phyloP scores from a whole-genome alignment of 2,113 vertebrate genomes.

The Euleptes europaea region DNA sequence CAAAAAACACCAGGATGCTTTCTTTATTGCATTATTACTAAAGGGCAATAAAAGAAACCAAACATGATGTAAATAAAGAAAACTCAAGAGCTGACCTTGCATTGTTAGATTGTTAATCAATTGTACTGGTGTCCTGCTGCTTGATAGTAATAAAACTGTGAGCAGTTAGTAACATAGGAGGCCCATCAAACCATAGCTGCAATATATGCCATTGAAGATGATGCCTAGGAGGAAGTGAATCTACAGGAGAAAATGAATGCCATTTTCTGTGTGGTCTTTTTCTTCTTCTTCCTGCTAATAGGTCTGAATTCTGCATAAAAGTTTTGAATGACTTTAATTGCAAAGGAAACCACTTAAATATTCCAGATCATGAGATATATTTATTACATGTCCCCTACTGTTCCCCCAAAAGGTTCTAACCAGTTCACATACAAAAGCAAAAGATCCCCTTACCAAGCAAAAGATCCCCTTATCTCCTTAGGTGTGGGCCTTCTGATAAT shows the following conservation, averaged over 20 bases:
- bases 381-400: too few species aligned
- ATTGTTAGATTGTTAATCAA: conserved; percentile 59
- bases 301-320: conserved; percentile 8
- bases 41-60: conserved; percentile 59
- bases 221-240: conserved; percentile 40
- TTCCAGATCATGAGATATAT: too few species aligned
- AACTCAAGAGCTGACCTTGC: conserved; percentile 58
- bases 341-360: too few species aligned
- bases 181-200: conserved; percentile 21
- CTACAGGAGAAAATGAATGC: conserved; percentile 16
- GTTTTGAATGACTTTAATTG: background rate
- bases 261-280: conserved; percentile 34
- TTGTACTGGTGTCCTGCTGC: conserved; percentile 44
- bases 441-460: too few species aligned
- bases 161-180: conserved; percentile 39
- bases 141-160: conserved; percentile 44
- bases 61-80: conserved; percentile 62
- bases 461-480: too few species aligned
- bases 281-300: conserved; percentile 7
- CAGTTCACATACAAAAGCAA: too few species aligned
- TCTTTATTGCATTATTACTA: conserved; percentile 66
- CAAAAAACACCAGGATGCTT: conserved; percentile 70
- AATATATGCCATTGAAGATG: conserved; percentile 26
- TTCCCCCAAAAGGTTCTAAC: too few species aligned
- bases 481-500: too few species aligned